Evolutionary conservation across 2,888 invertebrate species (phyloP).

Genomic region (Frankliniella intonsa): DNA sequence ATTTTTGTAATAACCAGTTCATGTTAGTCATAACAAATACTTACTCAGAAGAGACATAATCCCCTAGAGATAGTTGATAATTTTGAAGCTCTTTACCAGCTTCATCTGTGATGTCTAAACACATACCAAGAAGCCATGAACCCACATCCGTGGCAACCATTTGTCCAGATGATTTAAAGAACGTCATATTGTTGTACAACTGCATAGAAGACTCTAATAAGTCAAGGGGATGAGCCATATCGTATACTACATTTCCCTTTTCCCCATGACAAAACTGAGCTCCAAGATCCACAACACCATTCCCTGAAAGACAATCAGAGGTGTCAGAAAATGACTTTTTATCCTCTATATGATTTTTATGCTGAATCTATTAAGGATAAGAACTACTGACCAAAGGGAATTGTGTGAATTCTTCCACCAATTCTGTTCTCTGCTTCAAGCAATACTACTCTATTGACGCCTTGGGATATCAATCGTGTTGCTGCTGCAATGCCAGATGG

Average conservation of each 20-base stretch:
- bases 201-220: not conserved
- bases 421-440: conserved; percentile 60
- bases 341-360: not conserved
- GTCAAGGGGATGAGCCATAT: not conserved
- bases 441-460: conserved; percentile 51
- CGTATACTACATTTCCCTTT: not conserved
- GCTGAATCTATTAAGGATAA: not conserved
- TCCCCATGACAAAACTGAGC: conserved; percentile 10
- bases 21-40: conserved; percentile 28
- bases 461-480: conserved; percentile 48
- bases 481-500: conserved; percentile 57
- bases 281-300: conserved; percentile 6
- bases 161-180: not conserved
- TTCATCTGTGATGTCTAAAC: conserved; percentile 33
- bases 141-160: not conserved
- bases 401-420: conserved; percentile 57
- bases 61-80: conserved; percentile 37
- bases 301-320: not conserved
- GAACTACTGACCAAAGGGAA: conserved; percentile 45
- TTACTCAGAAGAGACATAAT: conserved; percentile 38
- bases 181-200: not conserved
- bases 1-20: not conserved
- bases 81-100: conserved; percentile 34
- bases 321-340: not conserved
- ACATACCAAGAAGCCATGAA: conserved; percentile 11